phyloP scores from a whole-genome alignment of 35 echinoderm and acorn worm genomes.

The Eucidaris tribuloides region DNA sequence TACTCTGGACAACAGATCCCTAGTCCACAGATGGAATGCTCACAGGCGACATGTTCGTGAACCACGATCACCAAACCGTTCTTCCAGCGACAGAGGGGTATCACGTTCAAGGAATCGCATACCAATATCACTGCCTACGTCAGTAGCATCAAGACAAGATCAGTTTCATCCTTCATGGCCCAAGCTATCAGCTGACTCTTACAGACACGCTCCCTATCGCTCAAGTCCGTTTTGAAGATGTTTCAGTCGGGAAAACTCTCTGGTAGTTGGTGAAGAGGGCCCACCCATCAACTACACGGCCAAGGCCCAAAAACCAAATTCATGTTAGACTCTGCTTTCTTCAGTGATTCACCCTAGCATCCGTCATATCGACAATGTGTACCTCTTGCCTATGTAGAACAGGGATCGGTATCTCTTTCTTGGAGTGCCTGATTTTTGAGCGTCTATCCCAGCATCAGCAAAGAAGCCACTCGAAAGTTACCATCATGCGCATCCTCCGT shows the following conservation, averaged over 20 bases:
- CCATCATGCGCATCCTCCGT: neutral
- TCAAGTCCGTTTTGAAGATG: neutral
- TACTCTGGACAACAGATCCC: too few relatives aligned
- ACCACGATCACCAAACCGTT: too few relatives aligned
- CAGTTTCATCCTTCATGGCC: neutral
- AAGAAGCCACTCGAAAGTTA: neutral
- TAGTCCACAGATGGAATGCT: too few relatives aligned
- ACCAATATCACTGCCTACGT: too few relatives aligned
- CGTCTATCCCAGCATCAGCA: neutral
- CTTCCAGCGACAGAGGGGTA: too few relatives aligned
- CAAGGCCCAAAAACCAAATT: neutral
- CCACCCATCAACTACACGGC: neutral
- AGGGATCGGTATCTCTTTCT: neutral
- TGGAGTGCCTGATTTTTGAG: neutral
- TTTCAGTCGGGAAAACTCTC: neutral
- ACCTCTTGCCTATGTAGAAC: conserved; percentile 10
- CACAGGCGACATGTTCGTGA: too few relatives aligned
- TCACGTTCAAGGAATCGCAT: too few relatives aligned
- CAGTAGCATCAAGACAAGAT: too few relatives aligned
- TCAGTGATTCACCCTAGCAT: neutral
- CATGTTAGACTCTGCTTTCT: neutral
- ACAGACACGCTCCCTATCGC: neutral
- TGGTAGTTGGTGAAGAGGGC: neutral
- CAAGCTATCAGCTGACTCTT: neutral
- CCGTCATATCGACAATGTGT: conserved; percentile 1